Percentiles rank a stretch among this genome's conserved stretches.
These are phyloP conservation scores for Amphipoea oculea DNA, from an alignment of 2,888 invertebrate genomes.

Conservation along the genomic window DNA sequence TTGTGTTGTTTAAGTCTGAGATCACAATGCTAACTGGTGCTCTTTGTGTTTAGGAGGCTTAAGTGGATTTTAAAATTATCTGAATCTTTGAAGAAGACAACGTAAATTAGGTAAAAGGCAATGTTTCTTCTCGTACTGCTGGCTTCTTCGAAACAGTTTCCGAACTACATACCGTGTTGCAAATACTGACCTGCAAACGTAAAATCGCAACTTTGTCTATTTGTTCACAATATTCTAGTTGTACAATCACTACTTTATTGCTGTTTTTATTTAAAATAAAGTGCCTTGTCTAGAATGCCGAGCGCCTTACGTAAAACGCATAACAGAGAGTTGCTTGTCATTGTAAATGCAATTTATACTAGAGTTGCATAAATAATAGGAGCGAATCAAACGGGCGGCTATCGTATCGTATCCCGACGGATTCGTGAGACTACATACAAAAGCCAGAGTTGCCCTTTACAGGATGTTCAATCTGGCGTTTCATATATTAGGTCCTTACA, in stretches of 20 bases:
- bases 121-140: conserved; percentile 7
- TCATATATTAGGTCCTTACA: too few species aligned
- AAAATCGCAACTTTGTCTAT: conserved; percentile 54
- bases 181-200: conserved; percentile 49
- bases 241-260: conserved; percentile 47
- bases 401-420: not conserved
- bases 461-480: not conserved
- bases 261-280: conserved; percentile 42
- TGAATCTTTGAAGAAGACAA: conserved; percentile 16
- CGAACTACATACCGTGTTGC: conserved; percentile 49
- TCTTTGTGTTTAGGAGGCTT: conserved; percentile 42
- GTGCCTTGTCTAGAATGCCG: conserved; percentile 12
- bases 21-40: conserved; percentile 40
- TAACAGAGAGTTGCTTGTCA: conserved; percentile 44
- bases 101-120: conserved; percentile 17
- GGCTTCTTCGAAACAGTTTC: conserved; percentile 48
- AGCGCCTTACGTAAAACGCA: conserved; percentile 52
- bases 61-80: conserved; percentile 39
- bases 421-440: not conserved
- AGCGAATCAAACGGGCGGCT: not conserved
- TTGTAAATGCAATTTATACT: conserved; percentile 33
- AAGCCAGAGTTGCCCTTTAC: not conserved
- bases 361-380: conserved; percentile 33
- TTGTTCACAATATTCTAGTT: conserved; percentile 51
- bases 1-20: conserved; percentile 72